Percentiles rank a stretch among this genome's conserved stretches.
Evolutionary conservation across 2,888 invertebrate genomes (phyloP).

Genomic region (Sphaerophoria taeniata): DNA sequence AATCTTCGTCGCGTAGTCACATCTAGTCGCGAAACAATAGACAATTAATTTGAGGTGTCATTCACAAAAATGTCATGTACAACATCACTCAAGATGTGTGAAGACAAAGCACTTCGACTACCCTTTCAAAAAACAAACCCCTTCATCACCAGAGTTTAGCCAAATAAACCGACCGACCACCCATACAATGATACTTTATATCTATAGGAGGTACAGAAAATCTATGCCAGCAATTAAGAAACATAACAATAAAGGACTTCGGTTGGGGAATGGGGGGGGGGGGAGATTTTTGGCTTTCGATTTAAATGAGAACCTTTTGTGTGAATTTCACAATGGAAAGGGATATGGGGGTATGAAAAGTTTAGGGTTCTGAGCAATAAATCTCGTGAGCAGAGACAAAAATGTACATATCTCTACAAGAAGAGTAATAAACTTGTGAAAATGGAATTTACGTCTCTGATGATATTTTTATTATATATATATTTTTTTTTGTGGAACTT

Average conservation of each 20-base stretch:
- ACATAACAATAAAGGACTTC: constrained; percentile 20
- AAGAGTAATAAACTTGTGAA: constrained; percentile 38
- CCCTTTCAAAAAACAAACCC: not conserved
- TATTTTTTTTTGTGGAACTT: not conserved
- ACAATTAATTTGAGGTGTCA: constrained; percentile 39
- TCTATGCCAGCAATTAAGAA: constrained; percentile 59
- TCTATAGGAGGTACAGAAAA: constrained; percentile 12
- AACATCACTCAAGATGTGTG: constrained; percentile 30
- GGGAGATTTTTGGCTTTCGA: not conserved
- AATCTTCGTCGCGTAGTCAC: constrained; percentile 24
- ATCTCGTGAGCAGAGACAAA: constrained; percentile 20
- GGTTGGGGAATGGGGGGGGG: not conserved
- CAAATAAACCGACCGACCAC: constrained; percentile 11
- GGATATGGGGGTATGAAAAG: not conserved
- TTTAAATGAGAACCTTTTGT: constrained; percentile 18
- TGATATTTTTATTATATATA: constrained; percentile 8
- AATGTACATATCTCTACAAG: not conserved
- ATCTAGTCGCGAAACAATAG: constrained; percentile 47
- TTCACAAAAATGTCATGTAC: constrained; percentile 45
- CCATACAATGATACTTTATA: constrained; percentile 17
- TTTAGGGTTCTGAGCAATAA: constrained; percentile 20
- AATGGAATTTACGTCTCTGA: constrained; percentile 25
- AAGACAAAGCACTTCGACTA: constrained; percentile 6
- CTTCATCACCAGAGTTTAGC: not conserved
- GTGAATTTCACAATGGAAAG: not conserved